Conservation (phyloP, 2,888 invertebrate species). For the Cyrtodaria siliqua region DNA sequence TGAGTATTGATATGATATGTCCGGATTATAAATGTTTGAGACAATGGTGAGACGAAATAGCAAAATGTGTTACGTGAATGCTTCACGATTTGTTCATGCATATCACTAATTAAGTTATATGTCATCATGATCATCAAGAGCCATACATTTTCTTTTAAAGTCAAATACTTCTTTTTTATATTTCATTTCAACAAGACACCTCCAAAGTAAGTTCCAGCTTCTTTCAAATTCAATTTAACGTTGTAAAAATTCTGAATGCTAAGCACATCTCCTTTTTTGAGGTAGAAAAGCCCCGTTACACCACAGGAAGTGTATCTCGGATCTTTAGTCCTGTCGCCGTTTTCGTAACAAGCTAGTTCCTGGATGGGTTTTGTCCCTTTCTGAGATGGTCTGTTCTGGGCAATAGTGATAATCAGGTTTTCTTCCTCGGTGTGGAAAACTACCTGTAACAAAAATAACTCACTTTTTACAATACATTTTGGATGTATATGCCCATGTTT, state of each 20-base stretch:
- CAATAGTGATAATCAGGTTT: slow-evolving; percentile 17
- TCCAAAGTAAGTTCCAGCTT: slow-evolving; percentile 35
- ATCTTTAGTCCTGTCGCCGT: background rate
- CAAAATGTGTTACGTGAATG: too few species aligned
- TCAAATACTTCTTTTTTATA: background rate
- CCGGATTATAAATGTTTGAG: too few species aligned
- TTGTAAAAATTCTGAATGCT: slow-evolving; percentile 6
- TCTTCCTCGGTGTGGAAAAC: slow-evolving; percentile 19
- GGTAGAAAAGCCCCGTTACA: slow-evolving; percentile 19
- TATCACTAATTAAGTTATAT: too few species aligned
- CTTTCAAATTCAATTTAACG: slow-evolving; percentile 17
- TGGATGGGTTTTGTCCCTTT: background rate
- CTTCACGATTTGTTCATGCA: too few species aligned
- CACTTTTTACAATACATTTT: too few species aligned
- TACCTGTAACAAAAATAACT: slow-evolving; percentile 10
- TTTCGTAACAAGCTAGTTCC: slow-evolving; percentile 1
- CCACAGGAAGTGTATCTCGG: slow-evolving; percentile 22
- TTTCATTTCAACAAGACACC: slow-evolving; percentile 30
- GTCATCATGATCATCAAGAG: too few species aligned
- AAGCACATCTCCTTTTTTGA: slow-evolving; percentile 23
- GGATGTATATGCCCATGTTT: too few species aligned
- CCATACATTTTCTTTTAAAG: too few species aligned
- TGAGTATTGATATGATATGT: too few species aligned
- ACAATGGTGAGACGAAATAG: too few species aligned
- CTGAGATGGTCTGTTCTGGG: background rate